Base-by-base conservation (phyloP, 2,888 invertebrate genomes). In the Eutolmus rufibarbis region DNA sequence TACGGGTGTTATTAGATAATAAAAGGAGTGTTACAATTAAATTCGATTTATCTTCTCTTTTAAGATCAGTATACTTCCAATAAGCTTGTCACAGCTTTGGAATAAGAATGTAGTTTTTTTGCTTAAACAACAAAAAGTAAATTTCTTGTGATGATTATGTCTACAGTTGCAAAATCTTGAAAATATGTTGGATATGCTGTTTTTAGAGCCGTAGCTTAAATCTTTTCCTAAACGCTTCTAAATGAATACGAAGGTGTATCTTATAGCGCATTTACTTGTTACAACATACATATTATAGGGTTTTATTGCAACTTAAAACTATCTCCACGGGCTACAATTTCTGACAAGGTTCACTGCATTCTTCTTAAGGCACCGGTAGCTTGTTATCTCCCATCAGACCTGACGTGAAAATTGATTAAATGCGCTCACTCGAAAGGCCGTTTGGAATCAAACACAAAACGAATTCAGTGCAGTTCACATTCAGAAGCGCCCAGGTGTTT, bases 361-460 rank as follows among this genome's bases (percentile, higher is more conserved):
- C 66, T 66, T 28, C 66, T 66, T 66, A 66, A 66, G 66, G 66
- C 66, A 66, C 57, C 66, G 66, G 66, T 66, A 66, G 66, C 66
- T 66, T 66, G 66, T 66, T 66, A 66, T 46, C 66, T 31, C 34
- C 14, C 46, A 51, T 46, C 16, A 31, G 51, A 51, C 31, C 51
- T 79, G 79, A 79, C 28, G 46, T 79, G 79, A 46, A 79, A 79
- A 79, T 79, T 79, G 79, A n/a, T 46, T 51, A 79, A 79, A 79
- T 1, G 28, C 23, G 28, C 23, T 46, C 79, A 46, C 46, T 16
- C 79, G 51, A 79, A 51, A 40, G n/a, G 31, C 79, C 5, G 51
- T 23, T 66, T 66, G 12, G 23, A 66, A 66, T 66, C 28, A 66
- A 79, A 51, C 51, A 79, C 31, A 51, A 31, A 16, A 43, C 19